Evolutionary conservation across 2,797 vertebrate species (phyloP).

Genomic region (Clarias platycephalus): DNA sequence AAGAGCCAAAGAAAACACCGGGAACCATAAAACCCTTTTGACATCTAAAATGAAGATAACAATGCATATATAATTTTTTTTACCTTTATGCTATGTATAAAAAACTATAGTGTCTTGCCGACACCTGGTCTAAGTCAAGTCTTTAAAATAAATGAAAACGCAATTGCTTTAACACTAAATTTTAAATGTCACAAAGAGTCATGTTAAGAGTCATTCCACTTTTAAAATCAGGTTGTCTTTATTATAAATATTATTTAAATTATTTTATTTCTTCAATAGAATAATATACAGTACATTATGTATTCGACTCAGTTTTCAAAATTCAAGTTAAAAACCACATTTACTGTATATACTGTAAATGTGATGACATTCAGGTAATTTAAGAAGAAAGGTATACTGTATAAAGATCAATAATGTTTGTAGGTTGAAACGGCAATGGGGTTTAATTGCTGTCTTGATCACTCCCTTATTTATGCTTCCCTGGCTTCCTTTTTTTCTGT

Average conservation of each 20-base stretch:
- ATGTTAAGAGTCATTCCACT: not conserved
- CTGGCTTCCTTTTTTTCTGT: too few relatives aligned
- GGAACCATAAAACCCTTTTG: too few relatives aligned
- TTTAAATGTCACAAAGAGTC: not conserved
- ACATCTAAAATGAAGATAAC: too few relatives aligned
- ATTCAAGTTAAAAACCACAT: not conserved
- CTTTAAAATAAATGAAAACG: conserved; percentile 35
- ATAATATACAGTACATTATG: not conserved
- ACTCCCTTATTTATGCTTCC: not conserved
- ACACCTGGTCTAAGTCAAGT: not conserved
- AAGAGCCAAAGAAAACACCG: too few relatives aligned
- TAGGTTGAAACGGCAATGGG: too few relatives aligned
- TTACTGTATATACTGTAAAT: not conserved
- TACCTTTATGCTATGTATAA: too few relatives aligned
- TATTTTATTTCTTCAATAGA: not conserved
- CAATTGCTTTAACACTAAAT: conserved; percentile 3
- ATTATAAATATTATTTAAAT: not conserved
- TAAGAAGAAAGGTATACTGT: not conserved
- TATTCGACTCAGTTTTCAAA: not conserved
- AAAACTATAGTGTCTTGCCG: too few relatives aligned
- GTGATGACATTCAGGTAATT: not conserved
- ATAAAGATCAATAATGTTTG: not conserved
- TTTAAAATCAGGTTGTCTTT: not conserved
- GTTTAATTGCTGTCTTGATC: not conserved
- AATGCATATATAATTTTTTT: too few relatives aligned